phyloP scores from a whole-genome alignment of 2,797 vertebrate species.

The Xiphorhynchus erythropygius region DNA sequence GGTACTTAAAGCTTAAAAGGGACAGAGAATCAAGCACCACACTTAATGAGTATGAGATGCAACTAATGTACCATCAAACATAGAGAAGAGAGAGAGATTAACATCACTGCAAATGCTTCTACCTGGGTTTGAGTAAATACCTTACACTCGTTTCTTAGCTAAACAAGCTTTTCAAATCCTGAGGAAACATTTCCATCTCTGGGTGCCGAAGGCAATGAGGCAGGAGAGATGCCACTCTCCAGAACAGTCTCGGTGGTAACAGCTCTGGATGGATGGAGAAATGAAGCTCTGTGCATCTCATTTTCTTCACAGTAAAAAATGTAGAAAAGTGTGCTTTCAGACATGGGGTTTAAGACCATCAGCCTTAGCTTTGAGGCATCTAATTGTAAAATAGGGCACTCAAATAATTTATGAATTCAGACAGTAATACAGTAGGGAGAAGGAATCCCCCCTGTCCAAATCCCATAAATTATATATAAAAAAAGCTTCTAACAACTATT shows the following conservation, averaged over 20 bases:
- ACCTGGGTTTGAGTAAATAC: neutral
- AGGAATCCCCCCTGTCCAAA: neutral
- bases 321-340: neutral
- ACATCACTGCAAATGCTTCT: neutral
- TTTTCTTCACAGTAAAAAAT: neutral
- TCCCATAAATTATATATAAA: conserved; percentile 36
- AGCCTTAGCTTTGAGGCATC: neutral
- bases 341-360: neutral
- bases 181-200: neutral
- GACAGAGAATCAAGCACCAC: neutral
- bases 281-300: neutral
- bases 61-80: neutral
- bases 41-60: neutral
- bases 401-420: conserved; percentile 58
- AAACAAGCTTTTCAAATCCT: neutral
- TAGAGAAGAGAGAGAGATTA: neutral
- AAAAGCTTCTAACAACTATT: conserved; percentile 42
- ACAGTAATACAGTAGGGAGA: neutral
- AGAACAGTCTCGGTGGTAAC: neutral
- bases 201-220: neutral
- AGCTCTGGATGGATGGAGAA: neutral
- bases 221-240: neutral
- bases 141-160: neutral
- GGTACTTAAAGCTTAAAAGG: neutral
- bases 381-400: conserved; percentile 45